Percentiles rank a stretch among this genome's conserved stretches.
Conservation (phyloP, 2,888 invertebrate genomes). For the Epistrophe grossulariae region DNA sequence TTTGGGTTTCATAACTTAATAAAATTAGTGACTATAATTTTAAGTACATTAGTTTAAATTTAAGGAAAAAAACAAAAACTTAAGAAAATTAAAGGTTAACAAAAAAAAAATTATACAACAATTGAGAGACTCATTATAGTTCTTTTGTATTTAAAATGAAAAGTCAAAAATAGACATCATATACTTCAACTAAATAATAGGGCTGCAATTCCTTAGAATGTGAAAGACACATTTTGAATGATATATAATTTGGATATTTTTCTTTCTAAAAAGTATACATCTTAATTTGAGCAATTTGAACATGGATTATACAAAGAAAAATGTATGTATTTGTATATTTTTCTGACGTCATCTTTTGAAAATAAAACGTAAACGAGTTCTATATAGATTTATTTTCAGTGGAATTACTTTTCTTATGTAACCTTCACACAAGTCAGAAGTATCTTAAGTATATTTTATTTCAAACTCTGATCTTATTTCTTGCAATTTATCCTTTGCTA, state of each 20-base stretch:
- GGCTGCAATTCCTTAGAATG: neutral
- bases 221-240: neutral
- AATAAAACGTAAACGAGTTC: neutral
- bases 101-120: no score
- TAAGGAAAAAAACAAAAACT: no score
- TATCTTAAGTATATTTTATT: constrained; percentile 42
- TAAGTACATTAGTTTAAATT: no score
- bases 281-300: constrained; percentile 1
- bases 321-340: neutral
- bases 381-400: neutral
- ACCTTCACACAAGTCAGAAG: constrained; percentile 8
- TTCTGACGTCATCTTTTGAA: neutral
- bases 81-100: no score
- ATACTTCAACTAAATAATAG: no score
- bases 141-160: no score
- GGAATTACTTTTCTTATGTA: constrained; percentile 1
- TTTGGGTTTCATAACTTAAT: no score
- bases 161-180: no score
- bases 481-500: constrained; percentile 42
- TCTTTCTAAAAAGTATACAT: neutral
- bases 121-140: no score
- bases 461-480: constrained; percentile 28
- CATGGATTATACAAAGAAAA: neutral
- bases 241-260: neutral
- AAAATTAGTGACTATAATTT: no score